Conservation (phyloP, 1,140 invertebrate species). For the Papilio polytes region DNA sequence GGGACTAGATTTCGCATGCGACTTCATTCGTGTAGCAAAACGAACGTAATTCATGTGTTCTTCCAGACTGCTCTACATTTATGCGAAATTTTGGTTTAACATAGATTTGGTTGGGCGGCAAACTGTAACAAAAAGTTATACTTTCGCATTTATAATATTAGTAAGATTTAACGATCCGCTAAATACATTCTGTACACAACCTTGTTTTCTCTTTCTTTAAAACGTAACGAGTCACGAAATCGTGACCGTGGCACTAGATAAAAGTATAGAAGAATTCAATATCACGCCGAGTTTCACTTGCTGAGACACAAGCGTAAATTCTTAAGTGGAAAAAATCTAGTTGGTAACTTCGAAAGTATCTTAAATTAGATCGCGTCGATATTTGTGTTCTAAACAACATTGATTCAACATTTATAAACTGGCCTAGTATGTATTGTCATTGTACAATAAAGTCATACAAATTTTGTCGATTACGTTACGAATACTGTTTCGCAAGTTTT, state of each 20-base stretch:
- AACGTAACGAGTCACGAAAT: slow-evolving; percentile 49
- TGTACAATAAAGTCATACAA: too few species aligned
- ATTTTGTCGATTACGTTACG: too few species aligned
- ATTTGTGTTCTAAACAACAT: slow-evolving; percentile 30
- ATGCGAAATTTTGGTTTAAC: too few species aligned
- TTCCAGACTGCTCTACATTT: too few species aligned
- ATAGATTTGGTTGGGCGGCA: too few species aligned
- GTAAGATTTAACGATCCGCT: background rate
- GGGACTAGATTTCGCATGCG: too few species aligned
- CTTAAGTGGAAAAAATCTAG: slow-evolving; percentile 6
- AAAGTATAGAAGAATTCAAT: slow-evolving; percentile 42
- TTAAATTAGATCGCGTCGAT: slow-evolving; percentile 29
- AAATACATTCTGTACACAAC: slow-evolving; percentile 4
- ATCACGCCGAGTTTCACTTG: slow-evolving; percentile 41
- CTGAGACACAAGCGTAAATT: slow-evolving; percentile 4
- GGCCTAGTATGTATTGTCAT: too few species aligned
- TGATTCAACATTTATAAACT: background rate
- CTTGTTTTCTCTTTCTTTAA: slow-evolving; percentile 45
- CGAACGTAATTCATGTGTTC: too few species aligned
- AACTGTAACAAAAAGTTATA: too few species aligned
- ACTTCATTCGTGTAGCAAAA: too few species aligned
- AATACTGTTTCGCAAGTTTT: too few species aligned
- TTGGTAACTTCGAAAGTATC: slow-evolving; percentile 13
- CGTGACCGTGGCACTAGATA: slow-evolving; percentile 47
- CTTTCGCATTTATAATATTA: too few species aligned